A percentile compares a stretch with the other conserved stretches of the same genome.
Evolutionary conservation across 1,140 invertebrate genomes (phyloP).

Genomic region (Cylas formicarius): DNA sequence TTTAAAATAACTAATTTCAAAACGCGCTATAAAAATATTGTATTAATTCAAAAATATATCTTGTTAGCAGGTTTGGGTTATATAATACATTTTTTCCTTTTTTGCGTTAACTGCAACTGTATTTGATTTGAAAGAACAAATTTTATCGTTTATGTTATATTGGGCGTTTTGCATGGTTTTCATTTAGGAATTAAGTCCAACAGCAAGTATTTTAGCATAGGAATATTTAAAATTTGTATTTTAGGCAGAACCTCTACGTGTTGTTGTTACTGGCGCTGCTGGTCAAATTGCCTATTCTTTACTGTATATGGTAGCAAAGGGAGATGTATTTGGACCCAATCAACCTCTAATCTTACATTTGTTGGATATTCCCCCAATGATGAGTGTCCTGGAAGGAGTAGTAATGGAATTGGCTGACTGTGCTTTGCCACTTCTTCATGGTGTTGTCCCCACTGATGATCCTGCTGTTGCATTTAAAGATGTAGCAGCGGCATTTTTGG

Average conservation of each 20-base stretch:
- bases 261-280: slow-evolving; percentile 95
- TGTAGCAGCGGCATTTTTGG: slow-evolving; percentile 95
- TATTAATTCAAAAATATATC: too few relatives aligned
- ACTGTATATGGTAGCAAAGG: slow-evolving; percentile 87
- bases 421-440: slow-evolving; percentile 81
- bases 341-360: slow-evolving; percentile 86
- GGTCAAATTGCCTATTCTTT: slow-evolving; percentile 99
- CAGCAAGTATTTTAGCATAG: too few relatives aligned
- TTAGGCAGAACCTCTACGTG: slow-evolving; percentile 75
- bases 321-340: slow-evolving; percentile 90
- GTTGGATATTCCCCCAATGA: slow-evolving; percentile 93
- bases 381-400: slow-evolving; percentile 90
- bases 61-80: too few relatives aligned
- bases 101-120: too few relatives aligned
- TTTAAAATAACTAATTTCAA: too few relatives aligned
- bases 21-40: too few relatives aligned
- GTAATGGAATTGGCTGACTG: slow-evolving; percentile 97
- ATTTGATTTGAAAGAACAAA: too few relatives aligned
- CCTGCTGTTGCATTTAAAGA: slow-evolving; percentile 88
- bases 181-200: too few relatives aligned
- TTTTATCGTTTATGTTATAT: too few relatives aligned
- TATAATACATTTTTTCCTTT: too few relatives aligned
- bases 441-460: slow-evolving; percentile 81
- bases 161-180: too few relatives aligned
- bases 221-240: too few relatives aligned